Evolutionary conservation across 2,113 vertebrate genomes (phyloP), one percentile per base, ranked within the genome.

Genomic region (Thunnus thynnus): DNA sequence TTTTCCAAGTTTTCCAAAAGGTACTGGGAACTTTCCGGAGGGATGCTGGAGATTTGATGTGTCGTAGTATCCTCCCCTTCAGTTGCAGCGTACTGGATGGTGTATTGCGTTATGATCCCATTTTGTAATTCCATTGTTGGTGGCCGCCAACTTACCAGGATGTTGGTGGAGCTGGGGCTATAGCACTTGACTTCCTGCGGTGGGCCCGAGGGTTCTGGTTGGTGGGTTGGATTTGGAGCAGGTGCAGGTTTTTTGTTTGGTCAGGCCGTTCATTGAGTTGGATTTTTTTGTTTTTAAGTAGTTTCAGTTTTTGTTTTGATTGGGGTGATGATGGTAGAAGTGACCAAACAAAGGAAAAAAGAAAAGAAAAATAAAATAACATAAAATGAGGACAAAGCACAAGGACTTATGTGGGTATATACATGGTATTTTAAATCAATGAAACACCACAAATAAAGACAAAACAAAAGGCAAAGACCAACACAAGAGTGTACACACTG

Each of bases 1-100:
- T 99, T 99, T 95, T 99, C 98, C 97, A 99, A 96, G 85, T 98
- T 96, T 96, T 99, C 98, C 97, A 99, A 97, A 96, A 98, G 96
- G 95, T 97, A 97, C 66, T 96, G 95, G 68, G 94, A 95, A 94
- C 86, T 97, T 94, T 99, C 97, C 68, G 97, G 94, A 70, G 96
- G 94, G 87, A 99, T 97, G 94, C 94, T 95, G 88, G 92, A 90
- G 95, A 98, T 94, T 90, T 96, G 95, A 20, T 74, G 95, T 78
- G 94, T 72, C 27, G 96, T 92, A 51, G 94, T 92, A 86, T 99
- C 98, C 94, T 98, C 98, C 79, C 97, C 97, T 89, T 97, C 97
- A 47, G 94, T 95, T 0, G 95, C 94, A 2, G 91, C 74, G 44
- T 98, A 99, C 88, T 97, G 97, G 95, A 99, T 94, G 89, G 96